Base-by-base conservation (phyloP, 2,888 invertebrate genomes). In the Griposia aprilina region DNA sequence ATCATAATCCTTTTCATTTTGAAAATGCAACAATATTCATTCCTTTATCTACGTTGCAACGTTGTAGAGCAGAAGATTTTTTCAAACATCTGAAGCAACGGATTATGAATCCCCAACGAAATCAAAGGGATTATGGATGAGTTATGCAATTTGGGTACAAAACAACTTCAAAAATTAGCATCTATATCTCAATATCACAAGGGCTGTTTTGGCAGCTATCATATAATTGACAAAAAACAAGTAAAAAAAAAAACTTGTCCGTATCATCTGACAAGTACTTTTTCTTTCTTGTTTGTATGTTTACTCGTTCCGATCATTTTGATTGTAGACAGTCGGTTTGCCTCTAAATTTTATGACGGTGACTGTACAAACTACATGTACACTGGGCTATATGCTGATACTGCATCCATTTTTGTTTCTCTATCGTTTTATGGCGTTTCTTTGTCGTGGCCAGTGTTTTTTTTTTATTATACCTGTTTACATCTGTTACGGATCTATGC, bases 321-420 rank as follows among this genome's bases (percentile, higher is more conserved):
- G 8, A 36, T 48, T 20, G 50, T 8, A 30, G 13, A 13, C 26
- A 26, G 17, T 62, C 6, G 6, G 17, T 50, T 20, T 26, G 1
- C 11, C 0, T 8, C 6, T 5, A 26, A 36, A 17, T 45, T 26
- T 15, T 26, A 36, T 60, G 36, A 17, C 26, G 2, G 10, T 48
- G 23, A 66, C 59, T 60, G 74, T 79, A 79, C 79, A 52, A 52
- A 65, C 41, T 36, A 57, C 68, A 65, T 59, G 13, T 36, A 57
- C 3, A 59, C 63, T 73, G 62, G 15, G 69, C 67, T 75, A 65
- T 67, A 36, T 23, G 55, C 41, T 65, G 45, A 81, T 70, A 73
- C 80, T 59, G 73, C 70, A 77, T 41, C 48, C 67, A 66, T 59
- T 81, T 86, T 60, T 71, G n/a, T 73, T 60, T 65, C 30, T 70